These are phyloP conservation scores for Cyprichromis sp. DNA, from an alignment of 2,113 vertebrate genomes.

Conservation along the genomic window DNA sequence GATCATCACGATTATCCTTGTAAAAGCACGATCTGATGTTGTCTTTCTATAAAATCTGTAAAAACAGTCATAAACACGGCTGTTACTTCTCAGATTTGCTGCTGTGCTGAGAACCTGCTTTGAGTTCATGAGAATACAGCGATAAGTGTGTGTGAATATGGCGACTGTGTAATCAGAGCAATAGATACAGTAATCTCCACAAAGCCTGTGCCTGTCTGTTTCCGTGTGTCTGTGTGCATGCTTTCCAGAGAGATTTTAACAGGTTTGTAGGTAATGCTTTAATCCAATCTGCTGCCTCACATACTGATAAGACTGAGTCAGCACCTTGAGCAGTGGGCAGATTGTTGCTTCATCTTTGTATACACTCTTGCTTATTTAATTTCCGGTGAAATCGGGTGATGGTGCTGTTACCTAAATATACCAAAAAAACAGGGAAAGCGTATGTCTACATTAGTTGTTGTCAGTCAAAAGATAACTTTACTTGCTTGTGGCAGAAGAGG, in stretches of 20 bases:
- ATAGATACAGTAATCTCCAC: constrained; percentile 32
- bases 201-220: neutral
- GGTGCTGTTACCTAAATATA: neutral
- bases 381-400: neutral
- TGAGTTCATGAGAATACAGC: neutral
- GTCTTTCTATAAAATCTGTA: neutral
- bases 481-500: neutral
- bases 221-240: neutral
- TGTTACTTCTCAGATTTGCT: neutral
- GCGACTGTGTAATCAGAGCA: constrained; percentile 28
- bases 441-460: neutral
- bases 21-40: neutral
- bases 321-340: constrained; percentile 7
- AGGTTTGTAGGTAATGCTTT: constrained; percentile 46
- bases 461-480: neutral
- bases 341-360: constrained; percentile 5
- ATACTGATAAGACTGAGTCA: constrained; percentile 40
- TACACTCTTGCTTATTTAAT: neutral
- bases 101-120: neutral
- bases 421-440: too few species aligned
- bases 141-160: constrained; percentile 28
- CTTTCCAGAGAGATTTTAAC: constrained; percentile 31
- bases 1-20: neutral
- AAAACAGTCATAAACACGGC: neutral
- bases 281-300: constrained; percentile 35